phyloP scores from a whole-genome alignment of 2,797 vertebrate species.

The Anas bernieri region DNA sequence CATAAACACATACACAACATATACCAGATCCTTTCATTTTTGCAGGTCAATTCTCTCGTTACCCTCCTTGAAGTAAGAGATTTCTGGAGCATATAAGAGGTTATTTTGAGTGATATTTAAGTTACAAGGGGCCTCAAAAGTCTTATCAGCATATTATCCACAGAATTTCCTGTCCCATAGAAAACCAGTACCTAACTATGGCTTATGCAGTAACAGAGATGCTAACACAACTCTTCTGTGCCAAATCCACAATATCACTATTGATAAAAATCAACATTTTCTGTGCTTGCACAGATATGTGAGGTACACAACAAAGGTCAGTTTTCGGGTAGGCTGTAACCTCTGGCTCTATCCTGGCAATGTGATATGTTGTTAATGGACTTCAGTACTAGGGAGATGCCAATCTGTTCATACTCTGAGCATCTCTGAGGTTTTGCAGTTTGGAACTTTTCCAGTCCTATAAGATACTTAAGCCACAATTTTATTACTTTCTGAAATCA shows the following conservation, averaged over 20 bases:
- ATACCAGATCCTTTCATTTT: neutral
- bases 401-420: neutral
- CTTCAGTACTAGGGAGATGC: neutral
- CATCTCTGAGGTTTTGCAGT: neutral
- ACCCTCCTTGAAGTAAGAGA: neutral
- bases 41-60: neutral
- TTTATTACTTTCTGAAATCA: slow-evolving; percentile 24
- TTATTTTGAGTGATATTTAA: neutral
- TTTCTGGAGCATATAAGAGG: neutral
- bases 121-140: neutral
- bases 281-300: neutral
- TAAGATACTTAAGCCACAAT: neutral
- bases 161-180: neutral
- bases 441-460: slow-evolving; percentile 11
- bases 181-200: neutral
- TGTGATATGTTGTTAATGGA: neutral
- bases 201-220: neutral
- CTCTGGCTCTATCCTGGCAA: neutral
- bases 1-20: too few species aligned
- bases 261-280: neutral
- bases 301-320: neutral
- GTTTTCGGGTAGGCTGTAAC: neutral
- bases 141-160: accelerated
- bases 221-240: neutral
- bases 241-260: neutral